A percentile compares a stretch with the other conserved stretches of the same genome.
Conservation (phyloP, 2,797 vertebrate genomes). For the Odontamblyopus rebecca region DNA sequence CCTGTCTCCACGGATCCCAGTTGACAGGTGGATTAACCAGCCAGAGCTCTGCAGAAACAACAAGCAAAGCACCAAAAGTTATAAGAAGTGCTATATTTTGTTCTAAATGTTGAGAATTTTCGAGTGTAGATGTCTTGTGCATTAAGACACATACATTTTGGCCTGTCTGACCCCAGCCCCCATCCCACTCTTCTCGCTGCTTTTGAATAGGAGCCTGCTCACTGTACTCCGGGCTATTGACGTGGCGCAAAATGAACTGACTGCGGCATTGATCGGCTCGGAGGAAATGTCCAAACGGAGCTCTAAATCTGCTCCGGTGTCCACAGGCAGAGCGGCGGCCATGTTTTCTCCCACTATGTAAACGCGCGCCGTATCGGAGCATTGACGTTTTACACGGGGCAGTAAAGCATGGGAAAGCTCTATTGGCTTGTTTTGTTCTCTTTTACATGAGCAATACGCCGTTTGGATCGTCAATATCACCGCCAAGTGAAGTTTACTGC, state of each 20-base stretch:
- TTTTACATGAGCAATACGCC: conserved; percentile 63
- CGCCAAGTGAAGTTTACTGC: conserved; percentile 43
- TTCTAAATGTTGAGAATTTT: too few species aligned
- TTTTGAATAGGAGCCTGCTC: conserved; percentile 67
- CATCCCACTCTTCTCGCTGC: conserved; percentile 1
- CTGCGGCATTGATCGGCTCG: conserved; percentile 72
- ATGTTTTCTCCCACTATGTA: conserved; percentile 61
- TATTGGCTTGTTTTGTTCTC: conserved; percentile 72
- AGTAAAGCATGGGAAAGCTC: conserved; percentile 71
- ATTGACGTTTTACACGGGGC: conserved; percentile 74
- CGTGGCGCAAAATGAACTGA: conserved; percentile 75
- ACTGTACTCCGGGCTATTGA: conserved; percentile 71
- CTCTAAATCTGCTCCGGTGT: conserved; percentile 76
- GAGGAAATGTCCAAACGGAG: conserved; percentile 78
- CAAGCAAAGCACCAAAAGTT: too few species aligned
- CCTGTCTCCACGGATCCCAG: too few species aligned
- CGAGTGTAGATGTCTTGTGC: too few species aligned
- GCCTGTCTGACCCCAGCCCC: too few species aligned
- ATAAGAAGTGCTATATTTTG: too few species aligned
- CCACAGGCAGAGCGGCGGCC: conserved; percentile 75
- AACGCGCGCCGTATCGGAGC: conserved; percentile 66
- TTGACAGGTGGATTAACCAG: too few species aligned
- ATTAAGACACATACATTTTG: too few species aligned
- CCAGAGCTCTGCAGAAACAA: too few species aligned
- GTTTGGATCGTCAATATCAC: conserved; percentile 66